A percentile compares a stretch with the other conserved stretches of the same genome.
phyloP scores from a whole-genome alignment of 2,888 invertebrate species.

The Halictus quadricinctus region DNA sequence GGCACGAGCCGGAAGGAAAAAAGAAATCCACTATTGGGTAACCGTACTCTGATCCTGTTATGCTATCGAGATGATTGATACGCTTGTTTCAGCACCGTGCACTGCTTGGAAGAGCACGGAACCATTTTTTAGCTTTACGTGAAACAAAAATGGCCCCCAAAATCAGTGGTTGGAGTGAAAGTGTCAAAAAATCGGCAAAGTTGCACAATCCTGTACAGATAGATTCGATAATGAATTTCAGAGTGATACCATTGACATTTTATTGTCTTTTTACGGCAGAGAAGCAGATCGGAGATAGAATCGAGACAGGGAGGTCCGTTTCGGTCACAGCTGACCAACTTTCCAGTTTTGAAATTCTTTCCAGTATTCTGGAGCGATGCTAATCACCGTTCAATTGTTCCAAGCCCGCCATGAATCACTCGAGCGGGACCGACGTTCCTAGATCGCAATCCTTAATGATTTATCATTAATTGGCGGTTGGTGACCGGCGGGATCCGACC shows the following conservation, averaged over 20 bases:
- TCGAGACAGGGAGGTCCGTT: constrained; percentile 3
- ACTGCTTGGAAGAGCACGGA: too few species aligned
- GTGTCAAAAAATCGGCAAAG: too few species aligned
- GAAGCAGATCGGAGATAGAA: not conserved
- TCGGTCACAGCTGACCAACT: not conserved
- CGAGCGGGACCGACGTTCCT: constrained; percentile 4
- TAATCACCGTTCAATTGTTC: constrained; percentile 30
- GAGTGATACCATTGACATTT: not conserved
- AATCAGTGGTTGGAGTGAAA: too few species aligned
- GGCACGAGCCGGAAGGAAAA: not conserved
- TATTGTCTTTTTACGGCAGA: not conserved
- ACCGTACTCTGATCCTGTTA: constrained; percentile 3
- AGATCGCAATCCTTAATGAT: constrained; percentile 26
- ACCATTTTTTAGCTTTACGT: too few species aligned
- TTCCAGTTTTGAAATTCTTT: not conserved
- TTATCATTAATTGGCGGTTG: constrained; percentile 30
- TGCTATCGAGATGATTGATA: not conserved
- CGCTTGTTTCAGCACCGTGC: not conserved
- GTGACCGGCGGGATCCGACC: not conserved
- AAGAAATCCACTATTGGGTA: constrained; percentile 10
- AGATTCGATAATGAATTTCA: not conserved
- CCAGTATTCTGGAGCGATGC: constrained; percentile 23
- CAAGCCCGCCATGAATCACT: not conserved
- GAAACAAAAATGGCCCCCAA: too few species aligned
- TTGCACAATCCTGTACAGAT: too few species aligned